Conservation (phyloP, 2,113 vertebrate species). For the Pedionomus torquatus region DNA sequence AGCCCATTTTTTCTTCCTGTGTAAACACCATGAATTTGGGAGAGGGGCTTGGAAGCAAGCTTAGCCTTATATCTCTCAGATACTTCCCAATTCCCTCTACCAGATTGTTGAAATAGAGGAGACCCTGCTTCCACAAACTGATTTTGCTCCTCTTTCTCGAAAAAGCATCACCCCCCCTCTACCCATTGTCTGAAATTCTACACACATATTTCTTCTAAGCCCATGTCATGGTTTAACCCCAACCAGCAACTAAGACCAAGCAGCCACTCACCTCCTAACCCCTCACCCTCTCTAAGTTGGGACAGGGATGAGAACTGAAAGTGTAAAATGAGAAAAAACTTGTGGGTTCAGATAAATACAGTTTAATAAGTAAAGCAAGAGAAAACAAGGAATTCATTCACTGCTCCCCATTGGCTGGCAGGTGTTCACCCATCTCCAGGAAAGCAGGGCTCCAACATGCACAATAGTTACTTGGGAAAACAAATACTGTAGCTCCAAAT, state of each 20-base stretch:
- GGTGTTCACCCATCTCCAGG: neutral
- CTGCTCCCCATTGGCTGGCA: neutral
- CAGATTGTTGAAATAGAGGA: neutral
- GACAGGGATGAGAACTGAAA: neutral
- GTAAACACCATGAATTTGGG: neutral
- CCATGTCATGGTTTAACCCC: neutral
- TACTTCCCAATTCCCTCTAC: neutral
- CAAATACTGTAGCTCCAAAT: neutral
- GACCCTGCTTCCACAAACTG: neutral
- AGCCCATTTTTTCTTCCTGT: neutral
- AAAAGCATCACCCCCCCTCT: neutral
- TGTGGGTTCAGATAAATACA: neutral
- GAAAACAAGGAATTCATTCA: neutral
- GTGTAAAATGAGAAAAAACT: neutral
- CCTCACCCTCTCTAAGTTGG: neutral
- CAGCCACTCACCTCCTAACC: no score
- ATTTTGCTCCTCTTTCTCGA: neutral
- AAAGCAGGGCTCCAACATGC: neutral
- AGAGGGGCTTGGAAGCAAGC: neutral
- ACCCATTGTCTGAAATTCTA: neutral
- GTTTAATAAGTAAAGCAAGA: neutral
- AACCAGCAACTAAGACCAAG: neutral
- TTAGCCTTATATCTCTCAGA: neutral
- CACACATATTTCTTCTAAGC: neutral
- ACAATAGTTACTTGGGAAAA: neutral